Conservation (phyloP, 2,888 invertebrate genomes). For the Bombylius major region DNA sequence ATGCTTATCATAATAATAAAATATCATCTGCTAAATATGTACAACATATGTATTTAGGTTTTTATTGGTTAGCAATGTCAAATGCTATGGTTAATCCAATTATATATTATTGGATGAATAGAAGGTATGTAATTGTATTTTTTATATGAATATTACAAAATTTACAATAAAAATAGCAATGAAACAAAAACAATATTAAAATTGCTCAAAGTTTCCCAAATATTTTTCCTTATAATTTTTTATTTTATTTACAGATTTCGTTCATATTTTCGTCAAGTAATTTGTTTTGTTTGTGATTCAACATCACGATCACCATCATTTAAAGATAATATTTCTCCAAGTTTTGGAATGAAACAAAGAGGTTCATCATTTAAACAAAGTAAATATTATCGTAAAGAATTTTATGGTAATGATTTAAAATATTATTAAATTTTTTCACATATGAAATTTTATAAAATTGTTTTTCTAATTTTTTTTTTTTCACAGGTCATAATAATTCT, state of each 20-base stretch:
- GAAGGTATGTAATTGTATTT: constrained; percentile 46
- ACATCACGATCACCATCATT: constrained; percentile 15
- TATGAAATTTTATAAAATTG: too few relatives aligned
- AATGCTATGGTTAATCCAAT: constrained; percentile 88
- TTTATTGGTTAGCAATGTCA: constrained; percentile 87
- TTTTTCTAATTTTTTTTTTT: background rate
- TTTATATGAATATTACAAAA: background rate
- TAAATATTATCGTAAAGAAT: background rate
- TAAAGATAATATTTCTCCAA: constrained; percentile 21
- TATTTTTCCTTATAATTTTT: background rate
- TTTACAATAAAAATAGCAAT: too few relatives aligned
- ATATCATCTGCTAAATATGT: constrained; percentile 60
- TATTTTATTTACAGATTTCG: constrained; percentile 43
- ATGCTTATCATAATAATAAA: constrained; percentile 47
- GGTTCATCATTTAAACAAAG: background rate
- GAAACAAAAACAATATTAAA: too few relatives aligned
- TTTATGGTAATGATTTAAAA: too few relatives aligned
- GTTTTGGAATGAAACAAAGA: constrained; percentile 13
- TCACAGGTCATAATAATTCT: constrained; percentile 1
- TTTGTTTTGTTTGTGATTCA: constrained; percentile 46
- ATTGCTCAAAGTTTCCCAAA: too few relatives aligned
- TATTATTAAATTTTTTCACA: too few relatives aligned
- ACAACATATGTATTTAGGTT: constrained; percentile 66
- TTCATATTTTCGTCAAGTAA: constrained; percentile 55
- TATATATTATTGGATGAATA: constrained; percentile 90